These are phyloP conservation scores for Galeopsomyia nigrocyanea DNA, from an alignment of 2,888 invertebrate species.

Conservation along the genomic window DNA sequence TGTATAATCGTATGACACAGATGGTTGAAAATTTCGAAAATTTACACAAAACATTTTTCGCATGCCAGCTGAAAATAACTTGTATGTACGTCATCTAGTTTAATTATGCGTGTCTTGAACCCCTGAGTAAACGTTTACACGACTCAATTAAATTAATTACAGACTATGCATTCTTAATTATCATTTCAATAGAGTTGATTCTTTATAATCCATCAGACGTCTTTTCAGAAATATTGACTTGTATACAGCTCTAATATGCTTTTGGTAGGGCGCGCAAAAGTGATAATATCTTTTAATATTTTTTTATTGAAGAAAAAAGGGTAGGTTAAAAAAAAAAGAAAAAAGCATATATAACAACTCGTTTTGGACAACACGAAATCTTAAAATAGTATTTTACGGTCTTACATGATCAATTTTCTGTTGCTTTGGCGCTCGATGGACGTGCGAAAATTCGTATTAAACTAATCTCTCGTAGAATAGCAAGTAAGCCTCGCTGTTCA, in stretches of 20 bases:
- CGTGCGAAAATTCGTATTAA: slow-evolving; percentile 66
- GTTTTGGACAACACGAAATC: slow-evolving; percentile 23
- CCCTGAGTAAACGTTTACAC: slow-evolving; percentile 24
- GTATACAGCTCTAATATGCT: slow-evolving; percentile 17
- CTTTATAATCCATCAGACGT: slow-evolving; percentile 20
- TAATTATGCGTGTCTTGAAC: slow-evolving; percentile 19
- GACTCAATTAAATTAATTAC: slow-evolving; percentile 17
- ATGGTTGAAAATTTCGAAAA: slow-evolving; percentile 26
- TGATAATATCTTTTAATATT: not conserved
- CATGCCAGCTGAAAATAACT: slow-evolving; percentile 12
- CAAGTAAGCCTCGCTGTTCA: slow-evolving; percentile 92
- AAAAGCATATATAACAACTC: slow-evolving; percentile 20
- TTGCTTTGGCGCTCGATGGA: slow-evolving; percentile 23
- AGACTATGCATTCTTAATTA: slow-evolving; percentile 3
- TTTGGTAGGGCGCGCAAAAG: slow-evolving; percentile 14
- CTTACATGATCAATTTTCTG: slow-evolving; percentile 11
- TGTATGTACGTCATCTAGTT: slow-evolving; percentile 5
- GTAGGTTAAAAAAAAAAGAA: slow-evolving; percentile 19
- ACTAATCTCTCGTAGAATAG: slow-evolving; percentile 96
- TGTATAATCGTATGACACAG: not conserved
- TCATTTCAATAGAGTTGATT: not conserved
- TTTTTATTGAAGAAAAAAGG: slow-evolving; percentile 23
- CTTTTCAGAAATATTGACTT: slow-evolving; percentile 5
- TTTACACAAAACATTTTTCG: slow-evolving; percentile 14
- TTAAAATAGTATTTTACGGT: slow-evolving; percentile 12